Evolutionary conservation across 2,113 vertebrate genomes (phyloP).

Genomic region (Gymnorhina tibicen): DNA sequence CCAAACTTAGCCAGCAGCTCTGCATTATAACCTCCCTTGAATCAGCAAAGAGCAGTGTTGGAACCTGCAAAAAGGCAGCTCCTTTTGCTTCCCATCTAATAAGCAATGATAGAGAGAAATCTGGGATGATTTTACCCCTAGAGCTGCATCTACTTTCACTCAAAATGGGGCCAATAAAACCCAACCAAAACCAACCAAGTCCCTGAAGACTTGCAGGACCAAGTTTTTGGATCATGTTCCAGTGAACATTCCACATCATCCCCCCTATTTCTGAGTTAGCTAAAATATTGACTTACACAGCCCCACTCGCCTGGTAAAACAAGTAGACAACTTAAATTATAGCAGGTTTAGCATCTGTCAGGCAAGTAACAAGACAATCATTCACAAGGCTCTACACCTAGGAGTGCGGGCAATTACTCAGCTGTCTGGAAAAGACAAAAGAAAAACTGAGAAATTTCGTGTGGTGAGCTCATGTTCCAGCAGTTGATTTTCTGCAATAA

Average conservation of each 20-base stretch:
- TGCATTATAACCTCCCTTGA: background rate
- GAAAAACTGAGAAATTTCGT: background rate
- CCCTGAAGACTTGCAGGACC: background rate
- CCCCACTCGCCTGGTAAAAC: background rate
- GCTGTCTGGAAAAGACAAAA: constrained; percentile 13
- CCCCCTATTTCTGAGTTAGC: background rate
- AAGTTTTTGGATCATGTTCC: background rate
- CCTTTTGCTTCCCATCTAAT: background rate
- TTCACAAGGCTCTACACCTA: background rate
- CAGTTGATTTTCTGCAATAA: background rate
- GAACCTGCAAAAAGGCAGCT: background rate
- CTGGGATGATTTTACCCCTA: background rate
- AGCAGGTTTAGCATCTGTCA: constrained; percentile 46
- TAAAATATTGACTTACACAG: background rate
- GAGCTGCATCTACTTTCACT: background rate
- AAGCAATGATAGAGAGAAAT: background rate
- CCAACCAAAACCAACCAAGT: background rate
- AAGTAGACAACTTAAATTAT: constrained; percentile 43
- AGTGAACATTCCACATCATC: background rate
- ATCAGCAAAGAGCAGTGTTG: background rate
- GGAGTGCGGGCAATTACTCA: background rate
- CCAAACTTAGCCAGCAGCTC: background rate
- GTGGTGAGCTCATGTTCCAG: background rate
- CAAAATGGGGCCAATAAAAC: background rate
- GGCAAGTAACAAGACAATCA: constrained; percentile 20